Evolutionary conservation across 2,888 invertebrate genomes (phyloP).

Genomic region (Mythimna lalbum): DNA sequence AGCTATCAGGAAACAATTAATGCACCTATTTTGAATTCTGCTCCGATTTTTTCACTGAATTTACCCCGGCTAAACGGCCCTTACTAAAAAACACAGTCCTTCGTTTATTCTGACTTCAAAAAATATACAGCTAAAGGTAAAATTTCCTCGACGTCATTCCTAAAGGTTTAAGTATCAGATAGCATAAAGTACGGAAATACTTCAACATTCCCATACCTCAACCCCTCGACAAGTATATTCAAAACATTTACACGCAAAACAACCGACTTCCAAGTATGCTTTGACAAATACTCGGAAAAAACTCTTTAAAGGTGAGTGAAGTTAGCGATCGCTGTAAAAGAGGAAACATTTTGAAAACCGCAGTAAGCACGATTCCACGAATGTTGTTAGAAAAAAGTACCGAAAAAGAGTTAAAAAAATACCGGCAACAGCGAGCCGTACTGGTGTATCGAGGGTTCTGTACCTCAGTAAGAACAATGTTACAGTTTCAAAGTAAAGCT

Average conservation of each 20-base stretch:
- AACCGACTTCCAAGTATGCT: slow-evolving; percentile 60
- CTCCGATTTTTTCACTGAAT: background rate
- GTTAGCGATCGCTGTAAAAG: slow-evolving; percentile 35
- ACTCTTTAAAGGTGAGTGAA: slow-evolving; percentile 45
- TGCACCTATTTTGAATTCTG: background rate
- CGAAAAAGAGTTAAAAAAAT: background rate
- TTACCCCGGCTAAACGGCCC: background rate
- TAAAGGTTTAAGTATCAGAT: slow-evolving; percentile 23
- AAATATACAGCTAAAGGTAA: slow-evolving; percentile 1
- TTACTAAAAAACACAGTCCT: background rate
- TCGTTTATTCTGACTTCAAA: background rate
- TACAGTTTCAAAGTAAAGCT: background rate
- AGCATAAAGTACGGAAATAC: slow-evolving; percentile 25
- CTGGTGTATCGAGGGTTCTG: background rate
- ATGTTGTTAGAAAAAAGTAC: slow-evolving; percentile 35
- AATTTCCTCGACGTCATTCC: slow-evolving; percentile 14
- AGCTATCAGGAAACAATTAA: too few species aligned
- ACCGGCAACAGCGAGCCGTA: background rate
- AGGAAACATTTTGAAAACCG: slow-evolving; percentile 29
- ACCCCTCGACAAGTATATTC: slow-evolving; percentile 35
- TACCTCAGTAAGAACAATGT: background rate
- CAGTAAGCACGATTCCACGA: slow-evolving; percentile 35
- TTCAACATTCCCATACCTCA: slow-evolving; percentile 37
- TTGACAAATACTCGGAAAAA: slow-evolving; percentile 56
- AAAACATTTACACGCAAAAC: slow-evolving; percentile 60